Percentiles rank a stretch among this genome's conserved stretches.
These are phyloP conservation scores for Zapornia atra DNA, from an alignment of 2,113 vertebrate species.

Conservation along the genomic window DNA sequence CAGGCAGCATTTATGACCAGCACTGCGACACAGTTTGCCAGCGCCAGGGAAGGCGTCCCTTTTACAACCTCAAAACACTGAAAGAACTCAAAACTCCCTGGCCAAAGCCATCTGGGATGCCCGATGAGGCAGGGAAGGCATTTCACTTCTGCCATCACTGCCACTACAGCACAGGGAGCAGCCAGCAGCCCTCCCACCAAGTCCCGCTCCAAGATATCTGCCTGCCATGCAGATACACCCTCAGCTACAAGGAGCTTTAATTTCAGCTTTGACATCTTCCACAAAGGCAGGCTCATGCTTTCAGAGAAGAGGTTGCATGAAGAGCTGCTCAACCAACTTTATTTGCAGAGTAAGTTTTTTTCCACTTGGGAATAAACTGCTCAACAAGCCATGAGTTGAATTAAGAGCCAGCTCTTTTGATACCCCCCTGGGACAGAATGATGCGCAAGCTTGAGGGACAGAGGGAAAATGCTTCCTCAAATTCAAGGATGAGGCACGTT, in stretches of 20 bases:
- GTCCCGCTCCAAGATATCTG: background rate
- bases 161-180: background rate
- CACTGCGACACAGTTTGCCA: accelerated
- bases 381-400: no score
- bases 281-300: background rate
- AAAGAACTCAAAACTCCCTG: background rate
- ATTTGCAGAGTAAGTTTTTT: background rate
- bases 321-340: background rate
- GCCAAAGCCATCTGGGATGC: background rate
- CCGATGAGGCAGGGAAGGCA: accelerated
- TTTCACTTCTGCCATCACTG: background rate
- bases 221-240: accelerated
- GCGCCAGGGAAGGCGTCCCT: background rate
- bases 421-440: background rate
- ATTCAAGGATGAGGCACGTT: background rate
- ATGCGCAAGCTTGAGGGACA: accelerated
- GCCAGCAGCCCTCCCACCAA: background rate
- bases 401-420: background rate
- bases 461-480: background rate
- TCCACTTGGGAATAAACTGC: background rate
- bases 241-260: accelerated
- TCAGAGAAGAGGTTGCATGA: background rate
- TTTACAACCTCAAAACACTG: background rate
- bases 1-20: background rate
- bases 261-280: accelerated